Conservation (phyloP, 2,797 vertebrate genomes). For the Tympanoctomys barrerae region DNA sequence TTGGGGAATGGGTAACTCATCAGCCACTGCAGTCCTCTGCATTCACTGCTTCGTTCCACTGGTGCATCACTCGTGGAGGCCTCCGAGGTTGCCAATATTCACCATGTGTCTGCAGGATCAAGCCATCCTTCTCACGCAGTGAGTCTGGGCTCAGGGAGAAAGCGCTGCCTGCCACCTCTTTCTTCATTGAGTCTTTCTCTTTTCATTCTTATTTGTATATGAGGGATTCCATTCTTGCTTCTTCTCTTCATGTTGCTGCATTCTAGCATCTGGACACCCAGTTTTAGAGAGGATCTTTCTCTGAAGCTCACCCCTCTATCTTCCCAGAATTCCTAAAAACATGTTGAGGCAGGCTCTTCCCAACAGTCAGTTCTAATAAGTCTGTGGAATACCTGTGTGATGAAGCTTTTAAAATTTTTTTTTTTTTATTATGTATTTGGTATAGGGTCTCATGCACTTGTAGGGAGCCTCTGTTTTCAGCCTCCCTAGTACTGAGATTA, state of each 20-base stretch:
- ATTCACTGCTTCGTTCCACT: background rate
- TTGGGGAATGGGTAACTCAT: background rate
- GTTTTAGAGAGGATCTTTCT: background rate
- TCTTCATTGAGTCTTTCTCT: background rate
- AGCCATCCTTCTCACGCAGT: background rate
- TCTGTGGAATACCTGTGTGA: background rate
- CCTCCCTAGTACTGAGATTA: too few species aligned
- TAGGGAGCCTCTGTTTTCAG: too few species aligned
- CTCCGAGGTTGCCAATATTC: background rate
- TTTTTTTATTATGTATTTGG: too few species aligned
- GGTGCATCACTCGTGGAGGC: background rate
- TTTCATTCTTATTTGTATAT: background rate
- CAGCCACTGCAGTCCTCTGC: background rate
- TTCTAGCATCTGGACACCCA: background rate
- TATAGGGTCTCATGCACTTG: too few species aligned
- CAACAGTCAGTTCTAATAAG: slow-evolving; percentile 62
- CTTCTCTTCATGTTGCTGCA: background rate
- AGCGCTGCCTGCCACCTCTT: background rate
- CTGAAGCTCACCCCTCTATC: background rate
- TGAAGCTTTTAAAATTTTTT: background rate
- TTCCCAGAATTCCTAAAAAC: background rate
- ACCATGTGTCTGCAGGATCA: background rate
- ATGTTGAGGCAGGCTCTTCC: background rate
- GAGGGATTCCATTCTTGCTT: background rate
- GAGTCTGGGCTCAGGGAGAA: background rate